Conservation (phyloP, 2,113 vertebrate genomes). For the Sebastes fasciatus region DNA sequence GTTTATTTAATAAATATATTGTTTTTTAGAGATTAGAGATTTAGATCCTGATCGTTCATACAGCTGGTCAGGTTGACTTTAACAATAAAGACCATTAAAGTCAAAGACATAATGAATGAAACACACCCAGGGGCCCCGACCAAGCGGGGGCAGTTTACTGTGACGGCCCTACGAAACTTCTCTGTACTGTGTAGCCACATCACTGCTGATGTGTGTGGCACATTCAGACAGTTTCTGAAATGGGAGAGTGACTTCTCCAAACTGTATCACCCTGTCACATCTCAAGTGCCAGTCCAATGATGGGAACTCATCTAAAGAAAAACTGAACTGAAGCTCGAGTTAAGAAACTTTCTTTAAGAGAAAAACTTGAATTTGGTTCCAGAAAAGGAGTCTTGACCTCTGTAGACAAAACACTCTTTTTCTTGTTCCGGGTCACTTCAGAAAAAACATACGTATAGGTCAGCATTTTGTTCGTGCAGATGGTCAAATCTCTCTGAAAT, state of each 20-base stretch:
- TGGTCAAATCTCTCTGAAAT: neutral
- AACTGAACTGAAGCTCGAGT: neutral
- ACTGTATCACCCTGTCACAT: slow-evolving; percentile 26
- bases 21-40: no score
- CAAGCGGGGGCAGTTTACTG: neutral
- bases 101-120: neutral
- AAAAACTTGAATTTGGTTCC: neutral
- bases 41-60: no score
- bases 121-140: neutral
- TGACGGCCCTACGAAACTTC: slow-evolving; percentile 1
- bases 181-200: slow-evolving; percentile 11
- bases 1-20: neutral
- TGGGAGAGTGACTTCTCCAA: slow-evolving; percentile 19
- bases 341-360: neutral
- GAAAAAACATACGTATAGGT: neutral
- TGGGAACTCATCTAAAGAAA: slow-evolving; percentile 18
- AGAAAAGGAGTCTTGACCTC: neutral
- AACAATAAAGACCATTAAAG: neutral
- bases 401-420: neutral
- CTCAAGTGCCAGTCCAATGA: slow-evolving; percentile 5
- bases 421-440: neutral
- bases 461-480: neutral
- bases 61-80: neutral
- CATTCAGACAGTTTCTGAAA: slow-evolving; percentile 9
- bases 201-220: slow-evolving; percentile 31